Conservation (phyloP, 2,113 vertebrate genomes). For the Eretmochelys imbricata region DNA sequence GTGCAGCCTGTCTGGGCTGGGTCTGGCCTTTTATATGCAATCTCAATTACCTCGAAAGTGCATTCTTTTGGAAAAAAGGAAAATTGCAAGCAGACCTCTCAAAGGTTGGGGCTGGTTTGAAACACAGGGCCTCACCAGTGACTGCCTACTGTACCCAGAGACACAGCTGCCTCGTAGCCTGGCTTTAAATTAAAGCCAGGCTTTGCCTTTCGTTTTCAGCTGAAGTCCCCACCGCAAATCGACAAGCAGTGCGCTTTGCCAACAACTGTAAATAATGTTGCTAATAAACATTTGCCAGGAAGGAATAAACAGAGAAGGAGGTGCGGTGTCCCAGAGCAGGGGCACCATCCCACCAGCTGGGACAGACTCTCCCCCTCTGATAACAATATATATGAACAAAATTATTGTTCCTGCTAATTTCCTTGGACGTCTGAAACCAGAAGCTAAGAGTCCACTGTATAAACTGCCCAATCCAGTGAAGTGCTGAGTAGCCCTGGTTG, state of each 20-base stretch:
- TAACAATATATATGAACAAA: not conserved
- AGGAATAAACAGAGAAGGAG: not conserved
- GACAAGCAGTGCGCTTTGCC: constrained; percentile 28
- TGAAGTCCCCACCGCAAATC: constrained; percentile 11
- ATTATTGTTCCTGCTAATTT: not conserved
- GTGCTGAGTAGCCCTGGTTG: not conserved
- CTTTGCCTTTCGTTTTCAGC: not conserved
- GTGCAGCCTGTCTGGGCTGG: not conserved
- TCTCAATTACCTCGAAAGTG: not conserved
- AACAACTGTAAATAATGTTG: constrained; percentile 35
- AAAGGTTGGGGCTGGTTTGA: not conserved
- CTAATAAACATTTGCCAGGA: constrained; percentile 26
- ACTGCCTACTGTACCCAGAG: constrained; percentile 28
- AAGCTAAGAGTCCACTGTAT: not conserved
- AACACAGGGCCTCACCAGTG: not conserved
- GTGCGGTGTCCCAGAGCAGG: not conserved
- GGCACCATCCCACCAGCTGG: not conserved
- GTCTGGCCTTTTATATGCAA: not conserved
- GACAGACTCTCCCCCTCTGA: not conserved
- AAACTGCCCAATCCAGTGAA: not conserved
- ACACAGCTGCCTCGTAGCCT: not conserved
- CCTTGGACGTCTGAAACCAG: not conserved
- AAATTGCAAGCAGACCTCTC: constrained; percentile 23
- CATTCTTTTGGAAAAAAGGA: not conserved
- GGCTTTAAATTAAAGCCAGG: constrained; percentile 34